Percentiles rank a stretch among this genome's conserved stretches.
Evolutionary conservation across 2,888 invertebrate species (phyloP).

Genomic region (Heliconius sara): DNA sequence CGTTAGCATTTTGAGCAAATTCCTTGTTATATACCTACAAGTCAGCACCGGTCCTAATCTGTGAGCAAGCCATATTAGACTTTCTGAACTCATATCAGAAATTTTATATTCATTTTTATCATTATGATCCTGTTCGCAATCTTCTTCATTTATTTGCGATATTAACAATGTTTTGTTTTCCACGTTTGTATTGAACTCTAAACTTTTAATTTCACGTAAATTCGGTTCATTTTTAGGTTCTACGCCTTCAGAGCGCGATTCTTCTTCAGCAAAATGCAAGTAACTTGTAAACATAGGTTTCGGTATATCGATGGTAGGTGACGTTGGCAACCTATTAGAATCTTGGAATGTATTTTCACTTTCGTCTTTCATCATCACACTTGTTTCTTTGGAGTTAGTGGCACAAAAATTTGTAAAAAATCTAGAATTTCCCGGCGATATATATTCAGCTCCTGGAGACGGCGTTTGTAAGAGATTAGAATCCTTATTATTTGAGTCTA

Average conservation of each 20-base stretch:
- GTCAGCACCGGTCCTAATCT: slow-evolving; percentile 97
- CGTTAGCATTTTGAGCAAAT: slow-evolving; percentile 96
- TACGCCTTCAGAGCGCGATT: slow-evolving; percentile 56
- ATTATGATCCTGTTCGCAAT: slow-evolving; percentile 56
- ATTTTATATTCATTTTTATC: slow-evolving; percentile 80
- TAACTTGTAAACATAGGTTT: slow-evolving; percentile 79
- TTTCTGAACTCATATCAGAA: slow-evolving; percentile 94
- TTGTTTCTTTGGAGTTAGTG: slow-evolving; percentile 57
- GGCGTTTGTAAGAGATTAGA: slow-evolving; percentile 62
- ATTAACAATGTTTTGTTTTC: slow-evolving; percentile 48
- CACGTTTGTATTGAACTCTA: slow-evolving; percentile 57
- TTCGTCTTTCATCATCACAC: slow-evolving; percentile 56
- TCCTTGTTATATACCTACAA: slow-evolving; percentile 94
- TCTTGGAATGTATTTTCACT: slow-evolving; percentile 50
- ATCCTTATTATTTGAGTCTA: slow-evolving; percentile 70
- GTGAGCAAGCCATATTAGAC: slow-evolving; percentile 95
- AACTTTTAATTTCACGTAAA: slow-evolving; percentile 57
- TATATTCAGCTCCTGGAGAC: slow-evolving; percentile 76
- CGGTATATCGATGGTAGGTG: slow-evolving; percentile 90
- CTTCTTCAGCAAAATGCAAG: slow-evolving; percentile 75
- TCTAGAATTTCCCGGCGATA: slow-evolving; percentile 57
- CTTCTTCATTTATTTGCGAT: slow-evolving; percentile 58
- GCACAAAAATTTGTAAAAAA: slow-evolving; percentile 47
- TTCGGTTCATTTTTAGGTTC: slow-evolving; percentile 42
- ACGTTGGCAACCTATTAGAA: slow-evolving; percentile 64